Evolutionary conservation across 2,113 vertebrate species (phyloP).

Genomic region (Clarias batrachus): DNA sequence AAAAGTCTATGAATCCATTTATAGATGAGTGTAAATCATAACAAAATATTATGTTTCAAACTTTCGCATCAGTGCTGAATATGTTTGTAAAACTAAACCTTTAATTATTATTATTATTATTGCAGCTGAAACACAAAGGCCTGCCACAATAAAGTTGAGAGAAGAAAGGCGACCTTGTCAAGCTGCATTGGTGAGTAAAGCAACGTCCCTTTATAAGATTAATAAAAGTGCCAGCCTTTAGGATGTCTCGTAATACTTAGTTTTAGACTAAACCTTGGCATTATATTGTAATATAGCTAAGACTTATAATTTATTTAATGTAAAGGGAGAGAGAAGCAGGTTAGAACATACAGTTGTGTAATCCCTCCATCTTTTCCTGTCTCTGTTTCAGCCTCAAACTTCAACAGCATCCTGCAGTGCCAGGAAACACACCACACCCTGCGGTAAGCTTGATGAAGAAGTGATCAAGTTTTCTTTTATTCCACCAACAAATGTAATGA

Average conservation of each 20-base stretch:
- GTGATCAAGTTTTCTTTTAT: neutral
- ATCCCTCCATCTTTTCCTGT: neutral
- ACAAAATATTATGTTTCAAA: too few species aligned
- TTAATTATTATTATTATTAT: neutral
- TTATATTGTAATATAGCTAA: neutral
- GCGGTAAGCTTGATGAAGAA: neutral
- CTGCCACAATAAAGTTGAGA: neutral
- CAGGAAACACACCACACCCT: neutral
- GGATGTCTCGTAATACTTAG: too few species aligned
- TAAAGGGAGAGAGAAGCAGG: neutral
- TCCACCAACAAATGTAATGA: neutral
- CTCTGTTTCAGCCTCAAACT: neutral
- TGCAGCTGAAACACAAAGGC: neutral
- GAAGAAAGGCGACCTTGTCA: neutral
- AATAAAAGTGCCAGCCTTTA: neutral
- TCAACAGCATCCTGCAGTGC: neutral
- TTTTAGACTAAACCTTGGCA: neutral
- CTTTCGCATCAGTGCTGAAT: neutral
- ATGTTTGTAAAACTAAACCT: neutral
- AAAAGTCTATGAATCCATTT: too few species aligned
- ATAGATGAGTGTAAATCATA: too few species aligned
- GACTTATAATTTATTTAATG: neutral
- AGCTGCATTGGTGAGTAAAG: slow-evolving; percentile 7
- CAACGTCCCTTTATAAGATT: neutral
- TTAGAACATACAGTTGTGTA: neutral